Base-by-base conservation (phyloP, 2,113 vertebrate species). In the Sphyrna mokarran region DNA sequence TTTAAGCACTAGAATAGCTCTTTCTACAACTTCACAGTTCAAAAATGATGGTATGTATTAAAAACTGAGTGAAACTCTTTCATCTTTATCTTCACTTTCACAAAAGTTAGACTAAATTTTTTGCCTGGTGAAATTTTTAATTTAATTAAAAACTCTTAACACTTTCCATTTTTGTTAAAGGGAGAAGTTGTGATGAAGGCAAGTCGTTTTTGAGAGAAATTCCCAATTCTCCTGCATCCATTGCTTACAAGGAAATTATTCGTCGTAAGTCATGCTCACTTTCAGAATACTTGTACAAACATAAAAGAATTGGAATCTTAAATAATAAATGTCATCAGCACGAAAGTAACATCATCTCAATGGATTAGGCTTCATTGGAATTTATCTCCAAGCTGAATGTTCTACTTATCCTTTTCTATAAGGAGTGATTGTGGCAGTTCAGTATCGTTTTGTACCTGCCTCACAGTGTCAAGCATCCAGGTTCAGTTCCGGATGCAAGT, bases 111-210 rank as follows among this genome's bases (percentile, higher is more conserved):
- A 69, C n/a, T 95, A 96, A 95, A 96, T 95, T 78, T 26, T 80
- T 95, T 96, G 54, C 68, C 33, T 93, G 0, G 13, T 54, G 95
- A 94, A 95, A 3, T 54, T 78, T 43, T 86, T 91, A 33, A 63
- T 61, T 61, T 90, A 61, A 54, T 61, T 37, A 16, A 66, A 22
- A 37, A 8, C 2, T 6, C 66, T 22, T 93, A 8, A n/a, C 58
- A 13, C 89, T 96, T 43, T 68, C 76, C 0, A 83, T 90, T 95
- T 94, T 95, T 94, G 96, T 95, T 96, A 22, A 96, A 99, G 98
- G 98, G 1, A 98, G 96, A 96, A 98, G 98, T 96, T 99, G 99
- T 95, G 99, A 99, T 63, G 97, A 98, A 95, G 99, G 99, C 95
- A 98, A 97, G 96, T 99, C 98, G 0, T 99, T 99, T 97, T 97